A percentile compares a stretch with the other conserved stretches of the same genome.
These are phyloP conservation scores for Temnothorax longispinosus DNA, from an alignment of 1,140 invertebrate genomes.

Conservation along the genomic window DNA sequence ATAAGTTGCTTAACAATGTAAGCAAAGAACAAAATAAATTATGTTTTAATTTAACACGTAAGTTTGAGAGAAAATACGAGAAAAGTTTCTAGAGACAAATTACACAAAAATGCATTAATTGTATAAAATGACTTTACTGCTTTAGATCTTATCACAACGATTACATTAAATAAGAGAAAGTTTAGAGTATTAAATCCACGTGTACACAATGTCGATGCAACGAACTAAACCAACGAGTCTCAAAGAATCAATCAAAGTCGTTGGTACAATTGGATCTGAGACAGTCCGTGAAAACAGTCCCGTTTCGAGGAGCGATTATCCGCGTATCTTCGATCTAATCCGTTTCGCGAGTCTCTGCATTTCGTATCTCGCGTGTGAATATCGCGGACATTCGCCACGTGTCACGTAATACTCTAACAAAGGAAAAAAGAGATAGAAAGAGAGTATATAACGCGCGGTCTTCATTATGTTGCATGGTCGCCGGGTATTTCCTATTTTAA, in stretches of 20 bases:
- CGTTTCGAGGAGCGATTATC: constrained; percentile 4
- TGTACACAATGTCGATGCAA: background rate
- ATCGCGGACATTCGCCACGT: constrained; percentile 13
- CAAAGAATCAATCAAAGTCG: constrained; percentile 13
- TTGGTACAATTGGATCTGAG: background rate
- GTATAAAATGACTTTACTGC: background rate
- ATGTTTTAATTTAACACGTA: background rate
- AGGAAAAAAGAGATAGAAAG: background rate
- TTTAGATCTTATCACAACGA: background rate
- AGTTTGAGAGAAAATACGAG: background rate
- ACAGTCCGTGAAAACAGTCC: background rate
- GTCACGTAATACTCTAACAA: constrained; percentile 33
- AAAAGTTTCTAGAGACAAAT: background rate
- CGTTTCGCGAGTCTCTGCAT: constrained; percentile 22
- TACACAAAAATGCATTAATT: background rate
- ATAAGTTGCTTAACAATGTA: background rate
- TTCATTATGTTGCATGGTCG: constrained; percentile 54
- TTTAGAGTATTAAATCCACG: background rate
- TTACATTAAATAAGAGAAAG: background rate
- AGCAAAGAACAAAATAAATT: background rate
- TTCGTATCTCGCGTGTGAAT: constrained; percentile 41
- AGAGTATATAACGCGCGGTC: background rate
- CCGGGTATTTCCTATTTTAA: constrained; percentile 52
- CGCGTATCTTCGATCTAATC: constrained; percentile 37
- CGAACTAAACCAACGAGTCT: background rate